Base-by-base conservation (phyloP, 2,888 invertebrate species). In the Rhimphoctona megacephalus region DNA sequence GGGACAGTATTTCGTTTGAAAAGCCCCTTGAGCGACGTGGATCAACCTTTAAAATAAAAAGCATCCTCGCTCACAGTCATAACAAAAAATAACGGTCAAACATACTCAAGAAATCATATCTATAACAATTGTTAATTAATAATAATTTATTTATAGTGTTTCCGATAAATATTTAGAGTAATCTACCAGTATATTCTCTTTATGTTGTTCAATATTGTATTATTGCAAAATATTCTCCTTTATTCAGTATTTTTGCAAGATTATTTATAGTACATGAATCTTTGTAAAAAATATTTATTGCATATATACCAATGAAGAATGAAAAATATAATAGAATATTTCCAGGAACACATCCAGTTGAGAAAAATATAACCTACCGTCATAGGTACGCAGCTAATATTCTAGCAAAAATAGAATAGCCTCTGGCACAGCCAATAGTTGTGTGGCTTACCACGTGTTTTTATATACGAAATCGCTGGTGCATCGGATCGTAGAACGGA, bases 1-100 rank as follows among this genome's bases (percentile, higher is more conserved):
- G 46, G 39, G 74, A 22, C n/a, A n/a, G n/a, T n/a, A n/a, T n/a
- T n/a, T n/a, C n/a, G n/a, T n/a, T 74, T 72, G 57, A 66, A 81
- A 82, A 52, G 74, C 69, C 52, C 72, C 67, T 78, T 61, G 72
- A 72, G 66, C 69, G 66, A 78, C 57, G 72, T 67, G 66, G 76
- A 80, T 83, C 70, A 72, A 76, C 25, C 36, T 57, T 43, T 39
- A 52, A 61, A 81, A 74, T 72, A 61, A 46, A 66, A 67, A 83
- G 49, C 43, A 36, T 61, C n/a, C 49, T 8, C 46, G 6, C 64
- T 19, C 22, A 73, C 4, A 8, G 19, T 25, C 39, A 49, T 14
- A 82, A 78, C 67, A 74, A 66, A 82, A 81, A 78, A 78, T 54
- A 19, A 46, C 33, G 11, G 30, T 11, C 2, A n/a, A 30, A 17